Evolutionary conservation across 2,888 invertebrate species (phyloP), one percentile per base, ranked within the genome.

Genomic region (Tetheella fluctuosa): DNA sequence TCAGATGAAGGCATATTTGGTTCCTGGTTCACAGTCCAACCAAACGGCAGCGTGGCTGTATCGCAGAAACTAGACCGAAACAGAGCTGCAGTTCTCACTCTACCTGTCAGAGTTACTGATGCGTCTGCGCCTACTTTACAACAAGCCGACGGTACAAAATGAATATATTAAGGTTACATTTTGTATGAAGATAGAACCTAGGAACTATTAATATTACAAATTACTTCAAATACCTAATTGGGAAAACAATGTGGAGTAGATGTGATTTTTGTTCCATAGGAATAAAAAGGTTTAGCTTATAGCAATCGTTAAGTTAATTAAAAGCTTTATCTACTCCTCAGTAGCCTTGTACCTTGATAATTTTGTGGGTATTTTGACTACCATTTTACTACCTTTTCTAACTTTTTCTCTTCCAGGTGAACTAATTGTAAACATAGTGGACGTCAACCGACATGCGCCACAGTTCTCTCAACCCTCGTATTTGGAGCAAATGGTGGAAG

Each of bases 81-180:
- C 65, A 81, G 95, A 0, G 96, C 97, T 0, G 95, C 96, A 0
- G 95, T 96, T 0, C 94, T 98, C 28, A 95, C 96, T 15, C 94
- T 98, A 58, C 96, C 96, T 0, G 96, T 97, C 0, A 88, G 95
- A 20, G 98, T 97, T 1, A 96, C 96, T 0, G 98, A 98, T 79
- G 95, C 95, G 0, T 96, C 97, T 0, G 98, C 98, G 0, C 94
- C 95, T 0, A 95, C 95, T 0, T 88, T 96, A 0, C 98, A 98
- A 76, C 95, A 95, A 76, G 96, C 96, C 64, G 95, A 96, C 85
- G 98, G 97, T 94, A 90, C 83, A 61, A 15, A 20, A 2, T 13
- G 13, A 2, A 13, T 34, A 4, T 34, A 10, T 34, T 34, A 34
- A 30, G 10, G 30, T 30, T 10, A 30, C 30, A 8, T 30, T 8